Percentiles rank a stretch among this genome's conserved stretches.
phyloP scores from a whole-genome alignment of 2,888 invertebrate species.

The Tillus elongatus region DNA sequence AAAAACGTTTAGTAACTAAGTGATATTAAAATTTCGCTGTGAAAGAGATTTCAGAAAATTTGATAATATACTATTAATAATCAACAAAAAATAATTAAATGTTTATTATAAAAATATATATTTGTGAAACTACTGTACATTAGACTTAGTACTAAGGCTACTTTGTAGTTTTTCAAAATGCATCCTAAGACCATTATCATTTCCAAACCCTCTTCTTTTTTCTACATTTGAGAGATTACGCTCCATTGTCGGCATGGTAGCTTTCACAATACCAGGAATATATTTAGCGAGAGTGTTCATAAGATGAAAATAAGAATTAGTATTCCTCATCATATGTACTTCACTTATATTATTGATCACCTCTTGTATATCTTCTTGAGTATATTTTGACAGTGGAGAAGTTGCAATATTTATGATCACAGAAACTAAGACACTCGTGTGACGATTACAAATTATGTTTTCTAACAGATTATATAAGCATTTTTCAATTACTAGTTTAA shows the following conservation, averaged over 20 bases:
- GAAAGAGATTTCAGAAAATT: too few species aligned
- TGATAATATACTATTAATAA: too few species aligned
- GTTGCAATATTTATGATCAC: constrained; percentile 28
- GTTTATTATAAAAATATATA: too few species aligned
- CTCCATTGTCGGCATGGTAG: constrained; percentile 33
- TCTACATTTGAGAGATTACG: constrained; percentile 40
- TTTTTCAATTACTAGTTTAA: constrained; percentile 26
- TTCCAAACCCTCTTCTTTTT: constrained; percentile 41
- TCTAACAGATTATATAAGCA: constrained; percentile 31
- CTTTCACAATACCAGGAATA: constrained; percentile 33
- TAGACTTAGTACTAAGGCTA: too few species aligned
- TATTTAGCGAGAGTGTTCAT: constrained; percentile 33
- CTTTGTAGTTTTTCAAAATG: constrained; percentile 30
- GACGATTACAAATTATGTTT: constrained; percentile 34
- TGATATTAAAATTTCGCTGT: too few species aligned
- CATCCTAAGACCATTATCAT: constrained; percentile 40
- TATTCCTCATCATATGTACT: constrained; percentile 42
- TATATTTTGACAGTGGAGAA: constrained; percentile 25
- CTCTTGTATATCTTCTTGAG: constrained; percentile 28
- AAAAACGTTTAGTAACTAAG: too few species aligned
- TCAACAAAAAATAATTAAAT: too few species aligned
- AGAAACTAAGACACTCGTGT: constrained; percentile 29
- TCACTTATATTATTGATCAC: constrained; percentile 34
- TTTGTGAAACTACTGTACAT: too few species aligned
- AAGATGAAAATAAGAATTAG: constrained; percentile 39